Evolutionary conservation across 2,113 vertebrate species (phyloP), one percentile per base, ranked within the genome.

Genomic region (Anhinga anhinga): DNA sequence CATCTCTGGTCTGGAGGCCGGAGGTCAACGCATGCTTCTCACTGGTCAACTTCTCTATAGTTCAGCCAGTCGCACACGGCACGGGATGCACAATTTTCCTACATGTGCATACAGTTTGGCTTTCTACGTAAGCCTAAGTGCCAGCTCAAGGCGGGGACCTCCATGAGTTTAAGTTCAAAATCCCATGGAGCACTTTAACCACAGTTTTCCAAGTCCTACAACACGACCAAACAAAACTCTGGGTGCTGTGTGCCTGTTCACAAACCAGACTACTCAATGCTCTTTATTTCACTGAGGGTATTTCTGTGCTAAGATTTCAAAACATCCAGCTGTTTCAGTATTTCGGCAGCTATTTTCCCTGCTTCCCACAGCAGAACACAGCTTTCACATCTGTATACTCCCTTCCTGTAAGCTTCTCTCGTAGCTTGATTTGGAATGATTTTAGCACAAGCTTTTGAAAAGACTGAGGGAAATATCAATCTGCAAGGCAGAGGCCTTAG

Each of bases 351-450:
- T 87, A 19, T 69, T 52, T 90, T 40, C 11, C 71, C 25, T 0
- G 3, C 27, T 36, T 77, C 63, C 11, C 42, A 70, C 42, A 70
- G 11, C 20, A 45, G 26, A 86, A 78, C 7, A 58, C 38, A 74
- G 26, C 26, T 44, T 90, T 87, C 1, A 1, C 13, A 69, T 53
- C 47, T 40, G 44, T 15, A 22, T 0, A 0, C n/a, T 62, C 20
- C 11, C 25, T 61, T 65, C 29, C 26, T 53, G 19, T 25, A 73
- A 25, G 34, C 52, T 74, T 86, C n/a, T 16, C 47, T 59, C 19
- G 15, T 13, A 62, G 42, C 21, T 69, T 61, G 30, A 86, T 67
- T 77, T 91, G 30, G 47, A 84, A 82, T 0, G 0, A 65, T 26
- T 84, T 69, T 27, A 93, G 47, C 15, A 36, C 21, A 63, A 52